phyloP scores from a whole-genome alignment of 2,113 vertebrate genomes.

The Puntigrus tetrazona region DNA sequence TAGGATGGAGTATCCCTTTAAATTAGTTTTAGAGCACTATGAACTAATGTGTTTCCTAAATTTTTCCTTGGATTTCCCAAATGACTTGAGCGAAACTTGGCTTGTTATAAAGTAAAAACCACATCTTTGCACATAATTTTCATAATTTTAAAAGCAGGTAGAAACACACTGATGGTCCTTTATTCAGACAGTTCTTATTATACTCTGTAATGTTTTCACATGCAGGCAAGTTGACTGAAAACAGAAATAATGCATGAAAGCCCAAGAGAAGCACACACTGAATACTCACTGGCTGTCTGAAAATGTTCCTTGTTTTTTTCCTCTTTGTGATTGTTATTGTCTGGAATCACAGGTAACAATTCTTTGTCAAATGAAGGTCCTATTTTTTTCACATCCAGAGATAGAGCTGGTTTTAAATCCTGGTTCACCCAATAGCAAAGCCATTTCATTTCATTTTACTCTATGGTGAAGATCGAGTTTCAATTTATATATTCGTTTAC shows the following conservation, averaged over 20 bases:
- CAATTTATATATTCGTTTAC: too few species aligned
- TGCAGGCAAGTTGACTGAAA: neutral
- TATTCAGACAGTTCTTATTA: neutral
- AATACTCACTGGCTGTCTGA: neutral
- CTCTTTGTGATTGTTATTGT: neutral
- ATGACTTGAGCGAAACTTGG: neutral
- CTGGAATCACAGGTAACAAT: neutral
- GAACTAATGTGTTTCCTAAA: neutral
- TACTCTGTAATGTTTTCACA: neutral
- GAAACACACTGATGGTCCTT: neutral
- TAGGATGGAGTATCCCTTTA: too few species aligned
- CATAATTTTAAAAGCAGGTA: neutral
- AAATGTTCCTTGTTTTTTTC: neutral
- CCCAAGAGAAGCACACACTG: neutral
- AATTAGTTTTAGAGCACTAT: neutral
- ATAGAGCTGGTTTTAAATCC: too few species aligned
- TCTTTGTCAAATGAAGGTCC: neutral
- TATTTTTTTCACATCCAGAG: too few species aligned
- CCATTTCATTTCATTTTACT: too few species aligned
- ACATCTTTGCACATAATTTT: neutral
- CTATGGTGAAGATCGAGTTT: too few species aligned
- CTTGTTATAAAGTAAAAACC: neutral
- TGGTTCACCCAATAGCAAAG: too few species aligned
- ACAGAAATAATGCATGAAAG: neutral
- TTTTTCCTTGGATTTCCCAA: neutral